phyloP scores from a whole-genome alignment of 2,888 invertebrate genomes.

The Polyommatus icarus region DNA sequence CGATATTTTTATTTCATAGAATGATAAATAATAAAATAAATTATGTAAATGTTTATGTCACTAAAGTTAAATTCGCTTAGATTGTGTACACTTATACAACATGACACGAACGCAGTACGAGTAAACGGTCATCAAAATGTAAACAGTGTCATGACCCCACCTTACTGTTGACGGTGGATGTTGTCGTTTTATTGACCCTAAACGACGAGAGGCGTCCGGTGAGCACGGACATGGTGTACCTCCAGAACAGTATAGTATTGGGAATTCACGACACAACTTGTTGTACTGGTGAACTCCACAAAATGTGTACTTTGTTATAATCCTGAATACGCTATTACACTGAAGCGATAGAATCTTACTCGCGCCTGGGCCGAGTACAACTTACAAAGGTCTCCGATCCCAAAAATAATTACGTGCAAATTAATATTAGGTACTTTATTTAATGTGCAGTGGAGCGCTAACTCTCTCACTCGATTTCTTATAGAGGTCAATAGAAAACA shows the following conservation, averaged over 20 bases:
- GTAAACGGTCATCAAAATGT: slow-evolving; percentile 7
- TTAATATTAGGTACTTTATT: not conserved
- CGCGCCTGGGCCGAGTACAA: not conserved
- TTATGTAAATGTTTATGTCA: not conserved
- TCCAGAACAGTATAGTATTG: not conserved
- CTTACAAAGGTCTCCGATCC: not conserved
- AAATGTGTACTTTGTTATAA: not conserved
- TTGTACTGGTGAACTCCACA: not conserved
- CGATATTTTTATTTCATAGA: not conserved
- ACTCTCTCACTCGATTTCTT: not conserved
- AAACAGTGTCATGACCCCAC: not conserved
- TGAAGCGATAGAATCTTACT: not conserved
- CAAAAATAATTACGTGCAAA: not conserved
- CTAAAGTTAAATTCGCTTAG: not conserved
- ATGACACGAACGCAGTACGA: not conserved
- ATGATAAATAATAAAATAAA: not conserved
- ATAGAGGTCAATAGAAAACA: not conserved
- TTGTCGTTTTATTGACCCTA: slow-evolving; percentile 1
- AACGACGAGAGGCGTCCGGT: not conserved
- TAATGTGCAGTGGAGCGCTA: not conserved
- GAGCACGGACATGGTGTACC: not conserved
- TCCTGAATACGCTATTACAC: not conserved
- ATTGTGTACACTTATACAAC: not conserved
- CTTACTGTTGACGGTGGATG: not conserved
- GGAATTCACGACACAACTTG: not conserved